A percentile compares a stretch with the other conserved stretches of the same genome.
Conservation (phyloP, 2,113 vertebrate genomes). For the Lophura nycthemera region DNA sequence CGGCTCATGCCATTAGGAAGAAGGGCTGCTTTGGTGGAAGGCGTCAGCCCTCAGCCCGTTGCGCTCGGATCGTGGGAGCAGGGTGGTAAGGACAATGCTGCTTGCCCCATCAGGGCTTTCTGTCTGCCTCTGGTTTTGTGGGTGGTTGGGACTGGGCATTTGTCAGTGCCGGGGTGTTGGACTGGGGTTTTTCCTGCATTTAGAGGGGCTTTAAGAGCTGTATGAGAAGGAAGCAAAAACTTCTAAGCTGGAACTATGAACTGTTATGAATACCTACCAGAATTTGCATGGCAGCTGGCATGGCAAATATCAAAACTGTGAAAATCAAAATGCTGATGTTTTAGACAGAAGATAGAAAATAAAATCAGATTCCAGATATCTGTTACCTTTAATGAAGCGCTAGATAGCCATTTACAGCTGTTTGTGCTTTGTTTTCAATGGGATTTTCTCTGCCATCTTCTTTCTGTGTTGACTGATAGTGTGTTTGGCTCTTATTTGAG, state of each 20-base stretch:
- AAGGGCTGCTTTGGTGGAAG: slow-evolving; percentile 73
- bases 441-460: background rate
- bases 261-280: background rate
- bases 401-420: background rate
- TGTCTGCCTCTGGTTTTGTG: slow-evolving; percentile 39
- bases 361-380: background rate
- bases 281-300: background rate
- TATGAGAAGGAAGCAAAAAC: background rate
- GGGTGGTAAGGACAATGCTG: slow-evolving; percentile 78
- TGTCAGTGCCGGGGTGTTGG: background rate
- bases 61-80: slow-evolving; percentile 34
- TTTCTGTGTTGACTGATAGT: background rate
- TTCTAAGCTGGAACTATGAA: background rate
- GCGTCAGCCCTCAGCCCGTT: slow-evolving; percentile 58
- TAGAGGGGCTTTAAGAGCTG: background rate
- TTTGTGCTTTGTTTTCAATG: background rate
- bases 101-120: slow-evolving; percentile 45
- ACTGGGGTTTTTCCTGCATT: background rate
- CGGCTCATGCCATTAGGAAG: slow-evolving; percentile 67
- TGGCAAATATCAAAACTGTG: background rate
- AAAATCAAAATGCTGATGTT: background rate
- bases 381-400: background rate
- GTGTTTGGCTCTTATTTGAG: background rate
- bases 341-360: background rate
- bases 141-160: background rate